Conservation (phyloP, 2,797 vertebrate species). For the Coendou prehensilis region DNA sequence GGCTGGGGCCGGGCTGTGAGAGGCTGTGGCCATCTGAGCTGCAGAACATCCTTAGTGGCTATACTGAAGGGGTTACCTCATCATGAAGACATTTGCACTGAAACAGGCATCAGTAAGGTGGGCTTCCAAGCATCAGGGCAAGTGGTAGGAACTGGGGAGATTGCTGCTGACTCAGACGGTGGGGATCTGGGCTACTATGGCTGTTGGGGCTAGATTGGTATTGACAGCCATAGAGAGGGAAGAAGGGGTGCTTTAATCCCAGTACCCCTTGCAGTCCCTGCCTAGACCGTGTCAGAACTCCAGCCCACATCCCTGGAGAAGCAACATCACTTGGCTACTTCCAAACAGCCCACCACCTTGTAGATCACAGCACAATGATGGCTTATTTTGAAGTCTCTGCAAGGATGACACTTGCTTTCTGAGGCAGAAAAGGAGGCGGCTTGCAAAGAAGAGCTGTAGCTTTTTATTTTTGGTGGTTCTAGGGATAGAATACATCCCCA, state of each 20-base stretch:
- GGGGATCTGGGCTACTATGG: neutral
- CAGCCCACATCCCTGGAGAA: neutral
- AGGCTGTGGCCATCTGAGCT: neutral
- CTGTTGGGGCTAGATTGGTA: neutral
- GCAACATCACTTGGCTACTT: neutral
- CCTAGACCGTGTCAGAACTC: neutral
- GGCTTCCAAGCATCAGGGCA: neutral
- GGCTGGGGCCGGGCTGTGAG: neutral
- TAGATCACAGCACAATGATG: conserved; percentile 54
- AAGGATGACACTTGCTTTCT: conserved; percentile 71
- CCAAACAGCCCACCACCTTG: conserved; percentile 16
- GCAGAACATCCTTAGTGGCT: neutral
- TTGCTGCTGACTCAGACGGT: neutral
- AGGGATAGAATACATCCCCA: neutral
- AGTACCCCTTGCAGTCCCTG: neutral
- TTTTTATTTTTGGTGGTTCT: neutral
- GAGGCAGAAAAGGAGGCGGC: conserved; percentile 65
- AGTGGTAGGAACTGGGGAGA: neutral
- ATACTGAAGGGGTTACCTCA: neutral
- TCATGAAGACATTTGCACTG: neutral
- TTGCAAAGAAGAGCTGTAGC: conserved; percentile 64
- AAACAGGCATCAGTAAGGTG: neutral
- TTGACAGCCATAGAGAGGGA: conserved; percentile 45
- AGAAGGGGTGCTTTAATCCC: neutral
- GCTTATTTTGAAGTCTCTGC: conserved; percentile 78